These are phyloP conservation scores for Vipera latastei DNA, from an alignment of 2,797 vertebrate species.

Conservation along the genomic window DNA sequence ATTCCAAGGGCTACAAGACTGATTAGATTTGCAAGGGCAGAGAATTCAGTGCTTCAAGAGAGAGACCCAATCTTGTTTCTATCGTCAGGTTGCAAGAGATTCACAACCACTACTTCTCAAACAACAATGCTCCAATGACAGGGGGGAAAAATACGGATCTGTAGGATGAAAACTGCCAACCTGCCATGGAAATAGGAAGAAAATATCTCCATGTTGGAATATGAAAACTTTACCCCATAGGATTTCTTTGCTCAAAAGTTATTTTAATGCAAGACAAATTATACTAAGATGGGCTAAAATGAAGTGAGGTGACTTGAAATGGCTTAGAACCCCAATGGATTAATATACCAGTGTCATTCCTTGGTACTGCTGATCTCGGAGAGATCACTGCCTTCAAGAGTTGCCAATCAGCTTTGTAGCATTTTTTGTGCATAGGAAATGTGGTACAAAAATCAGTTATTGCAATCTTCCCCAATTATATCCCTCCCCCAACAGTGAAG, in stretches of 20 bases:
- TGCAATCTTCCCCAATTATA: neutral
- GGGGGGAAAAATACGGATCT: neutral
- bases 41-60: neutral
- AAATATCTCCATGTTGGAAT: neutral
- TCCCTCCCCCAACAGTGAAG: conserved; percentile 21
- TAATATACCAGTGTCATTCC: no score
- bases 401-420: neutral
- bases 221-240: neutral
- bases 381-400: neutral
- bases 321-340: neutral
- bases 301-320: neutral
- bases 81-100: neutral
- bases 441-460: neutral
- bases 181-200: neutral
- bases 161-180: neutral
- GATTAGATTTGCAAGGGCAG: neutral
- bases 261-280: neutral
- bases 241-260: neutral
- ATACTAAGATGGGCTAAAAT: neutral
- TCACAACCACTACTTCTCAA: neutral
- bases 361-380: neutral
- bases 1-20: neutral
- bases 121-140: neutral
- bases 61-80: neutral
- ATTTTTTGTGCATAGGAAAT: neutral